phyloP scores from a whole-genome alignment of 1,140 invertebrate genomes.

The Listronotus bonariensis region DNA sequence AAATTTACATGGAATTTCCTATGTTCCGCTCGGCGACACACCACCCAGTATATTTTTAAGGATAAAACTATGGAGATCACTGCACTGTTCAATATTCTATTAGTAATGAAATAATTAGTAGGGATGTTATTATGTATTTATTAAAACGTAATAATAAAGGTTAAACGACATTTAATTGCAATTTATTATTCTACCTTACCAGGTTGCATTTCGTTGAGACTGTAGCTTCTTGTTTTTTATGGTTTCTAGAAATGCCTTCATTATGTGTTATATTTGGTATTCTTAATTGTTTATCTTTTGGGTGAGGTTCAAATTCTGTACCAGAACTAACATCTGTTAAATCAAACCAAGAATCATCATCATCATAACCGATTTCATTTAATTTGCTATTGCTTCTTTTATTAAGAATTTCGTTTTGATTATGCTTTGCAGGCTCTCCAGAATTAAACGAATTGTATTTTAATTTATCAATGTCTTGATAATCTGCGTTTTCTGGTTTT shows the following conservation, averaged over 20 bases:
- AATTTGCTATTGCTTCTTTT: background rate
- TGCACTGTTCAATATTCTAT: too few species aligned
- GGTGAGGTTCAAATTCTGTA: background rate
- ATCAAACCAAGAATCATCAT: slow-evolving; percentile 37
- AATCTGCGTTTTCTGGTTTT: too few species aligned
- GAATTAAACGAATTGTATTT: background rate
- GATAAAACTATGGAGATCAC: too few species aligned
- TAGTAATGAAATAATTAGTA: too few species aligned
- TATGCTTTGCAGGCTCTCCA: background rate
- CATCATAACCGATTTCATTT: slow-evolving; percentile 9
- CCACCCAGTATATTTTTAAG: too few species aligned
- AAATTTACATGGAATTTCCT: too few species aligned
- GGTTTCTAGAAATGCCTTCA: background rate
- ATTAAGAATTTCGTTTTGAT: background rate
- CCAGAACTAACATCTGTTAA: slow-evolving; percentile 14
- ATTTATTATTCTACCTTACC: too few species aligned
- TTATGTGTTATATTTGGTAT: background rate
- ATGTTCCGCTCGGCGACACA: too few species aligned
- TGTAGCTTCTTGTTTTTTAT: background rate
- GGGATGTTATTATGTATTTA: too few species aligned
- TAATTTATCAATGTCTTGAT: background rate
- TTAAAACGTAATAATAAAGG: too few species aligned
- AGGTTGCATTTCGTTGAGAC: too few species aligned
- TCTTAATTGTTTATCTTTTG: background rate
- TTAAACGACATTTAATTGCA: too few species aligned